Conservation (phyloP, 2,113 vertebrate species). For the Nyctibius bracteatus region DNA sequence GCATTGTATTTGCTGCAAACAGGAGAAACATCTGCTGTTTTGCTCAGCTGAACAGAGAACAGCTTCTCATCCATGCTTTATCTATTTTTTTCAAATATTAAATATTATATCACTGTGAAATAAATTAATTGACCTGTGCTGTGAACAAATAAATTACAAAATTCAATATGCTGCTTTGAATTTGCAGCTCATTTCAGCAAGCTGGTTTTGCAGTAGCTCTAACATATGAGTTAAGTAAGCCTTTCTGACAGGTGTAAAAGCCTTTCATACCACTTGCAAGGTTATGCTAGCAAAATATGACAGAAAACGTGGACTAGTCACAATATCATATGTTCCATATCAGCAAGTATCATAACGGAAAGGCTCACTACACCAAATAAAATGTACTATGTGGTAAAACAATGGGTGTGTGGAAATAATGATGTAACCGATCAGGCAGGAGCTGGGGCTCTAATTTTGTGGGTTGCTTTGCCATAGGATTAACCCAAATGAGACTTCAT, state of each 20-base stretch:
- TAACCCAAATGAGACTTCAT: slow-evolving; percentile 8
- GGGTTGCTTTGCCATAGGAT: not conserved
- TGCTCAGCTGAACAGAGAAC: slow-evolving; percentile 45
- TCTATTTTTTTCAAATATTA: slow-evolving; percentile 61
- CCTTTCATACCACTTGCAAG: slow-evolving; percentile 52
- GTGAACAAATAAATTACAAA: slow-evolving; percentile 70
- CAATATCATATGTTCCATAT: slow-evolving; percentile 62
- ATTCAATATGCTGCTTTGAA: slow-evolving; percentile 61
- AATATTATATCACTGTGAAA: slow-evolving; percentile 67
- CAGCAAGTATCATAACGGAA: slow-evolving; percentile 49
- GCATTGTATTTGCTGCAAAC: slow-evolving; percentile 9
- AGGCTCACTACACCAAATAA: slow-evolving; percentile 1
- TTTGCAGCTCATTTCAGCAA: slow-evolving; percentile 63
- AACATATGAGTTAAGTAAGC: slow-evolving; percentile 65
- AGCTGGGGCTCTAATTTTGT: not conserved
- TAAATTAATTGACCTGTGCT: slow-evolving; percentile 71
- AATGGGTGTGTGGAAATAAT: not conserved
- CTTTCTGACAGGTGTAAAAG: slow-evolving; percentile 69
- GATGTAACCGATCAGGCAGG: not conserved
- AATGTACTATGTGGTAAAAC: not conserved
- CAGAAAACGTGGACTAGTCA: slow-evolving; percentile 51
- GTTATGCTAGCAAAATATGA: slow-evolving; percentile 55
- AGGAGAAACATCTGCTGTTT: slow-evolving; percentile 49
- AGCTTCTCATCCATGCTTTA: slow-evolving; percentile 37
- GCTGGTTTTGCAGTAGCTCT: not conserved